Evolutionary conservation across 2,797 vertebrate genomes (phyloP), one percentile per base, ranked within the genome.

Genomic region (Loris lydekkerianus): DNA sequence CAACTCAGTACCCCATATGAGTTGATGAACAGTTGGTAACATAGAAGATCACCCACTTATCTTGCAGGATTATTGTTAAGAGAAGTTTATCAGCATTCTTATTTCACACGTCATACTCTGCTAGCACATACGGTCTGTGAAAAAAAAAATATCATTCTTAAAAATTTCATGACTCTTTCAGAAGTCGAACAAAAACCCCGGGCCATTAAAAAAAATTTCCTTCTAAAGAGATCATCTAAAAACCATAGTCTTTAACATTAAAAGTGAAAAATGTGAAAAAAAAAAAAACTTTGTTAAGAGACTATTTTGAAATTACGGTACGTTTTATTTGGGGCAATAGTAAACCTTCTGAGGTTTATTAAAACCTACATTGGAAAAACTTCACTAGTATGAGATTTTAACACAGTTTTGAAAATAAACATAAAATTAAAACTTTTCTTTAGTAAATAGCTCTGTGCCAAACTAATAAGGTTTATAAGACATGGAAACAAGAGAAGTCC

Each of bases 331-430:
- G 40, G 65, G 31, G 67, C 20, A 61, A 25, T 0, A 37, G 8
- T 56, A 91, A 78, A 37, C 9, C 11, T 80, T 83, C 40, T 76
- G 40, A 69, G 20, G 5, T 84, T 69, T 88, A 10, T 72, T 72
- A 56, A 94, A 92, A 83, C 4, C 14, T 3, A 63, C 25, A 21
- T 56, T 90, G 89, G 56, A 90, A 76, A 78, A 63, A 85, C 8
- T 67, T 87, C 10, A 18, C 29, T 56, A 58, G 46, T n/a, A 37
- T 43, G 86, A 78, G 7, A 69, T 34, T 94, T 92, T 10, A 78
- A 72, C 15, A 77, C 37, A 91, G 65, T 82, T 96, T 95, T 76
- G 9, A 88, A 86, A 92, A 67, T 21, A 92, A 20, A 93, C 86
- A 82, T 76, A 88, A 90, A 90, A 90, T 60, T 56, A 82, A 90